phyloP scores from a whole-genome alignment of 2,888 invertebrate species.

The Agapetus fuscipes region DNA sequence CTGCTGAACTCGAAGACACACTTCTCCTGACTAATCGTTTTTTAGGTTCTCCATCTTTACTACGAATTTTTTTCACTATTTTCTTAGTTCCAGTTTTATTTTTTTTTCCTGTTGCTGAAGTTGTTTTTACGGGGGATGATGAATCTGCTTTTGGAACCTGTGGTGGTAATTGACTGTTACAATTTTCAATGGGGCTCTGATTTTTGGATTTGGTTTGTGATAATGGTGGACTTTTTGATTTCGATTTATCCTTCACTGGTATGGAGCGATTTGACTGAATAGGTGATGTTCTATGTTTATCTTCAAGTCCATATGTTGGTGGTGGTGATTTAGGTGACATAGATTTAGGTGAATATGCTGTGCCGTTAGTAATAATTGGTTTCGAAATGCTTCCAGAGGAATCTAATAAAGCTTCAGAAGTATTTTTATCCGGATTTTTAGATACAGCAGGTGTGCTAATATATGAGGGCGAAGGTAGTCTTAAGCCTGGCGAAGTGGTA shows the following conservation, averaged over 20 bases:
- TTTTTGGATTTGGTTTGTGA: conserved; percentile 24
- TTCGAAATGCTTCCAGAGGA: too few species aligned
- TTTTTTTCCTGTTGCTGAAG: conserved; percentile 10
- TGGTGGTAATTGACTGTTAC: conserved; percentile 39
- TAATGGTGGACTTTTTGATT: conserved; percentile 31
- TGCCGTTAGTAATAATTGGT: neutral
- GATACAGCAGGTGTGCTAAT: too few species aligned
- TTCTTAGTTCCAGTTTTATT: conserved; percentile 15
- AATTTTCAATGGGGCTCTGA: conserved; percentile 4
- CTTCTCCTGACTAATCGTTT: conserved; percentile 35
- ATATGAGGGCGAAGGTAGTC: too few species aligned
- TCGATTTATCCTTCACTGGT: conserved; percentile 20
- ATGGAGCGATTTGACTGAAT: too few species aligned
- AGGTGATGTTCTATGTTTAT: too few species aligned
- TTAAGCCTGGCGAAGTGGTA: too few species aligned
- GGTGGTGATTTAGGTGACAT: conserved; percentile 12
- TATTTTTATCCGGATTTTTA: too few species aligned
- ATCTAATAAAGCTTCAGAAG: too few species aligned
- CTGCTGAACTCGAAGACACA: conserved; percentile 37
- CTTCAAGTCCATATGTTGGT: too few species aligned
- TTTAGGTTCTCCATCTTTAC: conserved; percentile 27
- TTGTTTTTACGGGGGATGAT: conserved; percentile 7
- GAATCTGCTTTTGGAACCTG: conserved; percentile 39
- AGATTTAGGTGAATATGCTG: conserved; percentile 9
- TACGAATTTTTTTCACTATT: conserved; percentile 23